phyloP scores from a whole-genome alignment of 2,113 vertebrate species.

The Bambusicola thoracicus region DNA sequence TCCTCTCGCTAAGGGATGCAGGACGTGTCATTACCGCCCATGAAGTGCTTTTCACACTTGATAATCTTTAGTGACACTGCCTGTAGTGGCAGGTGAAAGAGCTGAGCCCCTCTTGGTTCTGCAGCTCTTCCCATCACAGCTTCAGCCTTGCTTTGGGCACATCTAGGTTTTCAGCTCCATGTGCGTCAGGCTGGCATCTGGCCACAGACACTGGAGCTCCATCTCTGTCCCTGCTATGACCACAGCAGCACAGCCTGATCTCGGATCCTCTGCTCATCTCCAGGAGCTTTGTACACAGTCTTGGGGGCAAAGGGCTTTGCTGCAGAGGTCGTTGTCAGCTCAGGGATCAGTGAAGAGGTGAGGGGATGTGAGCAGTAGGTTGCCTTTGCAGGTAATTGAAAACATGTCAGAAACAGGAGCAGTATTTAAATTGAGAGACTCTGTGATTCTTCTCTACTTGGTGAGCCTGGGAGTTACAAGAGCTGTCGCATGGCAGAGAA shows the following conservation, averaged over 20 bases:
- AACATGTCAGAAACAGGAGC: conserved; percentile 20
- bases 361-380: background rate
- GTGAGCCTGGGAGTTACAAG: conserved; percentile 3
- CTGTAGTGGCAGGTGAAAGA: background rate
- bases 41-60: background rate
- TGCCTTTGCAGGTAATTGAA: background rate
- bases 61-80: background rate
- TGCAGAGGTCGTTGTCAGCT: background rate
- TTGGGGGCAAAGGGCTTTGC: background rate
- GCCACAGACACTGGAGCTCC: fast-evolving
- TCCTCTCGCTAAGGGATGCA: background rate
- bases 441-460: background rate
- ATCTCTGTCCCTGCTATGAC: background rate
- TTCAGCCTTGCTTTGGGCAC: background rate
- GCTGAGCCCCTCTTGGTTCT: background rate
- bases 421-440: background rate
- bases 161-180: background rate
- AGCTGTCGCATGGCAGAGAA: background rate
- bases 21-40: background rate
- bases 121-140: fast-evolving
- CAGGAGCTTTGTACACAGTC: background rate
- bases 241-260: background rate
- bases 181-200: background rate
- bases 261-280: fast-evolving
- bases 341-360: background rate